Percentiles rank a stretch among this genome's conserved stretches.
Conservation (phyloP, 1,140 invertebrate species). For the Lepidostoma basale region DNA sequence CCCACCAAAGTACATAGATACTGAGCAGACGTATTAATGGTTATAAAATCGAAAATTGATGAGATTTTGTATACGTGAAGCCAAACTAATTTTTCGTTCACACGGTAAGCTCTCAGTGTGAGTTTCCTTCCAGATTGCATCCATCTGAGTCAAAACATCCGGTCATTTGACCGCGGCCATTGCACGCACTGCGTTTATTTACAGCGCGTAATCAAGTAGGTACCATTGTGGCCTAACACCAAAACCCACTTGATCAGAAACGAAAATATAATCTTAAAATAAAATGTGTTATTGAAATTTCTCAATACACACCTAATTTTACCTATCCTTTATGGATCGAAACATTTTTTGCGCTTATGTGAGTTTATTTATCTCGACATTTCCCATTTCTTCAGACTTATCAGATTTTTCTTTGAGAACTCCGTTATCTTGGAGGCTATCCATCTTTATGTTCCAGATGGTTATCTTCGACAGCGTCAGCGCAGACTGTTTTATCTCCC, state of each 20-base stretch:
- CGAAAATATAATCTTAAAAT: background rate
- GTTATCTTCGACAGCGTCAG: no score
- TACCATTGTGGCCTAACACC: background rate
- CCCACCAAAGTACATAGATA: no score
- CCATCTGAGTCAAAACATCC: slow-evolving; percentile 27
- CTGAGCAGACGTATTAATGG: no score
- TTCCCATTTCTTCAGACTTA: no score
- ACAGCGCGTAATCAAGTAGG: background rate
- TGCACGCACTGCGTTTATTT: slow-evolving; percentile 21
- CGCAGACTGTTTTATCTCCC: no score
- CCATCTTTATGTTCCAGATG: no score
- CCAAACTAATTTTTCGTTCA: background rate
- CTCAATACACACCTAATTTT: background rate
- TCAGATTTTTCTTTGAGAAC: no score
- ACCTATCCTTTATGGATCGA: background rate
- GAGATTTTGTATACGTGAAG: no score
- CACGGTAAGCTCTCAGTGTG: slow-evolving; percentile 7
- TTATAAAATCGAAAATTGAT: no score
- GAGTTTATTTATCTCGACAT: no score
- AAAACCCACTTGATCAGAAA: background rate
- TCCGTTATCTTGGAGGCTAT: no score
- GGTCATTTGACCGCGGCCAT: slow-evolving; percentile 15
- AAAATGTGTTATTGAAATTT: background rate
- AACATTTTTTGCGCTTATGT: background rate
- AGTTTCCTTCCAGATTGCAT: slow-evolving; percentile 7